Evolutionary conservation across 2,113 vertebrate species (phyloP), one percentile per base, ranked within the genome.

Genomic region (Pelodiscus sinensis): DNA sequence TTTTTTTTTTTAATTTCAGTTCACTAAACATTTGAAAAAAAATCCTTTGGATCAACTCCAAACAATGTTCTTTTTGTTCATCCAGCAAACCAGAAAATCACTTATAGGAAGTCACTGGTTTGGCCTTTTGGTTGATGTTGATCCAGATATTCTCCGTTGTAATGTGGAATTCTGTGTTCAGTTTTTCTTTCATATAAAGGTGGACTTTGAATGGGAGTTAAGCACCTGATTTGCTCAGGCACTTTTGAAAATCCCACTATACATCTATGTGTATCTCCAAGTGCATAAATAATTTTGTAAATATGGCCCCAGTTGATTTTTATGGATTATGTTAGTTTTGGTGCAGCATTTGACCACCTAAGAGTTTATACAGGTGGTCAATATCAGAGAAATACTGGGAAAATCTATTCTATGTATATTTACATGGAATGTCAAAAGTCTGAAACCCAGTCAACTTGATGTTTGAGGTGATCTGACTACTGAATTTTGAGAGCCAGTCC

Each of bases 401-500:
- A 90, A 73, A 73, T n/a, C 31, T 73, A 35, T 38, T 73, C 19
- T n/a, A 73, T 22, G 9, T 73, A 38, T 38, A 73, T 38, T n/a
- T n/a, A 73, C 68, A 80, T 18, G 12, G 10, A 22, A 82, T 89
- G 52, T 56, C 80, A 81, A 89, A 56, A 68, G 78, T 25, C 60
- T 0, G 2, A 95, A 87, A 73, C 35, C 55, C 89, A 21, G 50
- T 94, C 83, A 92, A 68, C 4, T 82, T 35, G 15, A 29, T 16
- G 82, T 18, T 56, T 89, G 50, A 84, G 81, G 84, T 19, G 29
- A 10, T 85, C 88, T 90, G 91, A n/a, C 90, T 92, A 92, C 27
- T 89, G 81, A 73, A n/a, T 75, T 92, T 65, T 92, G 88, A 92
- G 57, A 73, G 12, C 38, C 25, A 56, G n/a, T 87, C 52, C 91